Evolutionary conservation across 2,888 invertebrate genomes (phyloP).

Genomic region (Macrosiphum euphorbiae): DNA sequence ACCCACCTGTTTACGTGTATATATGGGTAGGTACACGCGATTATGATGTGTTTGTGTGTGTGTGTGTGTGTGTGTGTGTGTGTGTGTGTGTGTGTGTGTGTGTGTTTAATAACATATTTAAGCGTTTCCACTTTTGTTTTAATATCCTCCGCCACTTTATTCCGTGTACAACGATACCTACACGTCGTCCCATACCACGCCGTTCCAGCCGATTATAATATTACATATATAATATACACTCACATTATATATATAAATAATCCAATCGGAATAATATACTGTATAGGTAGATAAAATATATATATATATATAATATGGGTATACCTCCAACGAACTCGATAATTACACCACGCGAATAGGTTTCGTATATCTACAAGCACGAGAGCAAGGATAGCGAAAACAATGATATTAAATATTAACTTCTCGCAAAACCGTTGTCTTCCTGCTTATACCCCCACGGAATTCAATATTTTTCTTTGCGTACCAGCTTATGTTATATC

Average conservation of each 20-base stretch:
- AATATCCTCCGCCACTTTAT: neutral
- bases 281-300: neutral
- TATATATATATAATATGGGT: no score
- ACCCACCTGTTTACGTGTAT: neutral
- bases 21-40: neutral
- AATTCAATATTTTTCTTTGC: neutral
- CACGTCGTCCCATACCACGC: neutral
- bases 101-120: neutral
- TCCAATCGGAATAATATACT: neutral
- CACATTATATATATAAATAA: neutral
- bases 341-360: neutral
- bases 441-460: neutral
- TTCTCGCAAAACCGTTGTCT: neutral
- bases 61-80: neutral
- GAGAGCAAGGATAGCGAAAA: neutral
- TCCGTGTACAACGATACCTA: neutral
- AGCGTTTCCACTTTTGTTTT: neutral
- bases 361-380: neutral
- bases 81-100: no score
- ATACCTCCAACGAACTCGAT: neutral
- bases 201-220: neutral
- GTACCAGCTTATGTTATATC: neutral
- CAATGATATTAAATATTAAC: neutral
- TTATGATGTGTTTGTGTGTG: neutral
- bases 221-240: neutral